A percentile compares a stretch with the other conserved stretches of the same genome.
Evolutionary conservation across 2,888 invertebrate genomes (phyloP).

Genomic region (Phalera bucephala): DNA sequence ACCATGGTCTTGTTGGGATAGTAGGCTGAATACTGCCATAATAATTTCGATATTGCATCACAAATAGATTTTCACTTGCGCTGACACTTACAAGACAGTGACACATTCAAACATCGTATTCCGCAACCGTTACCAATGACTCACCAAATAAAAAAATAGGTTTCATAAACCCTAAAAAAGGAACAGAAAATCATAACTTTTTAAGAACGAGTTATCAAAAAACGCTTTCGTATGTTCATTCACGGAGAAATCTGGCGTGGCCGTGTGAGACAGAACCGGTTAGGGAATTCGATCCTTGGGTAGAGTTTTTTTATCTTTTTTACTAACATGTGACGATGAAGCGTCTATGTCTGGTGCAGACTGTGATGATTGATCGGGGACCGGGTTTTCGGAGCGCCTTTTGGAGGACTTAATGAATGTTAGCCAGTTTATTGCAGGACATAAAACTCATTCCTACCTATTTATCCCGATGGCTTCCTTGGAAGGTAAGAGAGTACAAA

Average conservation of each 20-base stretch:
- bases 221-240: slow-evolving; percentile 32
- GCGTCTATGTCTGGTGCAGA: slow-evolving; percentile 26
- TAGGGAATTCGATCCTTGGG: slow-evolving; percentile 36
- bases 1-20: no score
- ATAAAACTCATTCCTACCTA: no score
- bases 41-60: no score
- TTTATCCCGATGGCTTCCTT: no score
- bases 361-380: slow-evolving; percentile 30
- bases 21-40: no score
- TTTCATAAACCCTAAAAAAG: slow-evolving; percentile 11
- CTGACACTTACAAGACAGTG: no score
- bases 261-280: slow-evolving; percentile 37
- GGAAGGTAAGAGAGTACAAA: no score
- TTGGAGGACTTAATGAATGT: slow-evolving; percentile 10
- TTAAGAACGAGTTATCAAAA: slow-evolving; percentile 20
- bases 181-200: slow-evolving; percentile 23
- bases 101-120: background rate
- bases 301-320: slow-evolving; percentile 12
- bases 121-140: background rate
- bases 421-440: background rate
- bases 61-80: no score
- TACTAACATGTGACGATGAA: slow-evolving; percentile 27
- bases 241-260: slow-evolving; percentile 14
- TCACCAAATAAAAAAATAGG: slow-evolving; percentile 9
- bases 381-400: slow-evolving; percentile 17